A percentile compares a stretch with the other conserved stretches of the same genome.
These are phyloP conservation scores for Brachionus asplanchnoidis DNA, from an alignment of 1,140 invertebrate genomes.

Conservation along the genomic window DNA sequence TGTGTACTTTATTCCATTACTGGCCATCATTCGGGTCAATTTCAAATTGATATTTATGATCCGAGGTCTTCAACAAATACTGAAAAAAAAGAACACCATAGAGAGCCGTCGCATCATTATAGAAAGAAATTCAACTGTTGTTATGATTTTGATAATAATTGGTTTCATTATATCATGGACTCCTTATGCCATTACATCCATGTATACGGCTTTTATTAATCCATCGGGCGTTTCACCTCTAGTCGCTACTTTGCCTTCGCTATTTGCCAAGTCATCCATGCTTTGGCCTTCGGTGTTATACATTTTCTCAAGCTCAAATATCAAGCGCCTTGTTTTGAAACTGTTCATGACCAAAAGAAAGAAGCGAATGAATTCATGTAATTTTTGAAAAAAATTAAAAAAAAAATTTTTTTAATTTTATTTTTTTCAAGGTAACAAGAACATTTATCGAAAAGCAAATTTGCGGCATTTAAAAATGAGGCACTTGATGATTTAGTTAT, in stretches of 20 bases:
- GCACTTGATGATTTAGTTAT: background rate
- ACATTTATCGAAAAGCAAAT: background rate
- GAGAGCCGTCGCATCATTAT: conserved; percentile 1
- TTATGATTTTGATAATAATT: conserved; percentile 24
- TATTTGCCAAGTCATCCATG: conserved; percentile 40
- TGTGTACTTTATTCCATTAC: conserved; percentile 12
- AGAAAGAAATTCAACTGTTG: conserved; percentile 20
- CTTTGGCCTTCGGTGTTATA: conserved; percentile 30
- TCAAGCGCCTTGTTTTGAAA: background rate
- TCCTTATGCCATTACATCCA: conserved; percentile 20
- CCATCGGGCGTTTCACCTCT: background rate
- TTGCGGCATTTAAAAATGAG: background rate
- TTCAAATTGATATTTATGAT: conserved; percentile 30
- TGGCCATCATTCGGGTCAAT: background rate
- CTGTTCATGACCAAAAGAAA: background rate
- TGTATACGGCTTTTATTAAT: conserved; percentile 25
- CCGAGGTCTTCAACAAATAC: background rate
- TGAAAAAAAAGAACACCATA: background rate
- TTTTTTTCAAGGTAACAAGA: background rate
- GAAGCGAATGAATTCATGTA: background rate
- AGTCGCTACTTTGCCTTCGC: background rate
- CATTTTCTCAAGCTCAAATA: conserved; percentile 17
- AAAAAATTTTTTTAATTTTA: background rate
- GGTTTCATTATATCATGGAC: conserved; percentile 39
- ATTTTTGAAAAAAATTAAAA: background rate